Evolutionary conservation across 2,113 vertebrate species (phyloP), one percentile per base, ranked within the genome.

Genomic region (Scopus umbretta): DNA sequence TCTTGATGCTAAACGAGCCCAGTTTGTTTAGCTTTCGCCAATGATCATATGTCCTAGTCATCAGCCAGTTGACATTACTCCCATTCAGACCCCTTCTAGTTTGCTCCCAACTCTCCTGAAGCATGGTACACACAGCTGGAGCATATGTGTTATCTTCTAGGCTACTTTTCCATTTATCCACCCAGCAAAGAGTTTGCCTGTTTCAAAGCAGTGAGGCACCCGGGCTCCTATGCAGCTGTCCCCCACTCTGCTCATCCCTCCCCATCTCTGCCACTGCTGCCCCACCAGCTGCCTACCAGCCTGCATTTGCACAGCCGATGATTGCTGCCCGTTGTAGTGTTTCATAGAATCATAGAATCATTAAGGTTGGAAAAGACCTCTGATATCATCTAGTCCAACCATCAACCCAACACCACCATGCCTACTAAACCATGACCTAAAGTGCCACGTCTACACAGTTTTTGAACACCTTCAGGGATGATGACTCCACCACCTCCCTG

Each of bases 221-320:
- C 1, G 0, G 38, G 45, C 29, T 79, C 21, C 45, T 34, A 18
- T 6, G 22, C 13, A 61, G 21, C 26, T 32, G 40, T 34, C 38
- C 29, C 45, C 40, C 66, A 15, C 47, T 32, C 40, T 55, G 59
- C n/a, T 84, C n/a, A 36, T 25, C 53, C 21, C 21, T 42, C 11
- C n/a, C 32, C 1, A 0, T 26, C 45, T 47, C 66, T 73, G 66
- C 27, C 27, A 7, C 53, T 11, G 19, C 67, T 58, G 32, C 16
- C 66, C 66, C 30, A n/a, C 25, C 4, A 4, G 26, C 21, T 7
- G 30, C 58, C 59, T 52, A 25, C 27, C 25, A 25, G 66, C 32
- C 49, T 62, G n/a, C 2, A 1, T 22, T 47, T 17, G 9, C 5
- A 0, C 55, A 66, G 73, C 36, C 1, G 0, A 7, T 7, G 10